These are phyloP conservation scores for Agriopis aurantiaria DNA, from an alignment of 2,888 invertebrate genomes.

Conservation along the genomic window DNA sequence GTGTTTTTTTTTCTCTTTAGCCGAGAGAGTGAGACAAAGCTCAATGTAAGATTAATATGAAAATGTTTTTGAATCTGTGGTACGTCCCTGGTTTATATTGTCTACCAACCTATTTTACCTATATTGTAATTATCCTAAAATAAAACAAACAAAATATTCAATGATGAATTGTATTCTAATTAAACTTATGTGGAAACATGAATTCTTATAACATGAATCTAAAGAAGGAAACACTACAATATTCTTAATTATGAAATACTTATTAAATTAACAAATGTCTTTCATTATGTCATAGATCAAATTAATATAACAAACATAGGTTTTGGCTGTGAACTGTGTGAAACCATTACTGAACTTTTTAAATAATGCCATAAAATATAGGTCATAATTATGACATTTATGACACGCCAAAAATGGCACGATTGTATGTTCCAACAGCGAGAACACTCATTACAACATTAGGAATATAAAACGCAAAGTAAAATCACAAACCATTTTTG, in stretches of 20 bases:
- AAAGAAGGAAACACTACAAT: constrained; percentile 85
- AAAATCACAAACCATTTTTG: constrained; percentile 34
- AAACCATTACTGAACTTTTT: constrained; percentile 31
- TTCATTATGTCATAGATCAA: constrained; percentile 75
- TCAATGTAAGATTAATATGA: no score
- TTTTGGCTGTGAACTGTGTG: constrained; percentile 34
- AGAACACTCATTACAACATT: constrained; percentile 54
- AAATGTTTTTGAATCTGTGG: no score
- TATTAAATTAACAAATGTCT: constrained; percentile 84
- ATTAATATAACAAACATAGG: constrained; percentile 53
- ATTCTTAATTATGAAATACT: constrained; percentile 84
- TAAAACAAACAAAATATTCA: constrained; percentile 69
- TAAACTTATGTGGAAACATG: constrained; percentile 86
- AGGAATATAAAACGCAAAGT: constrained; percentile 38
- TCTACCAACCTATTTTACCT: no score
- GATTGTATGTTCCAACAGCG: constrained; percentile 54
- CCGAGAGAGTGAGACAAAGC: no score
- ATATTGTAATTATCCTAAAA: constrained; percentile 45
- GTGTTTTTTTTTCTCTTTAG: no score
- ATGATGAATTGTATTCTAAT: constrained; percentile 86
- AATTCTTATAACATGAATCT: constrained; percentile 86
- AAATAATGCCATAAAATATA: constrained; percentile 28
- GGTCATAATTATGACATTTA: constrained; percentile 11
- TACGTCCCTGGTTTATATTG: no score
- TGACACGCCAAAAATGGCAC: constrained; percentile 70